These are phyloP conservation scores for Tenualosa ilisha DNA, from an alignment of 2,797 vertebrate species.

Conservation along the genomic window DNA sequence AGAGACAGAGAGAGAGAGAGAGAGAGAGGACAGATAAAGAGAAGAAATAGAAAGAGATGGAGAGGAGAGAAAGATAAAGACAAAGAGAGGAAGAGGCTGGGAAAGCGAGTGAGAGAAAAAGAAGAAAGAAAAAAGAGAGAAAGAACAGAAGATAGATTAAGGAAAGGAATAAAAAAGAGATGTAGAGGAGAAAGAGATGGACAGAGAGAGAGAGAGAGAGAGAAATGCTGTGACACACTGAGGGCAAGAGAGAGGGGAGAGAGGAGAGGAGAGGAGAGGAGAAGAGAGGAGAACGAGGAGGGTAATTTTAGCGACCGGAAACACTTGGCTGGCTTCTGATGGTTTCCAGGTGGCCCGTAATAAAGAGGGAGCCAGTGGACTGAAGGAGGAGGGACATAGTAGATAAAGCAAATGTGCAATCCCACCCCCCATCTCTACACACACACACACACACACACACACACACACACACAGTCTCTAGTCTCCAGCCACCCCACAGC, in stretches of 20 bases:
- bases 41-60: background rate
- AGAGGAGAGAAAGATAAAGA: background rate
- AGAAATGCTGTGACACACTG: background rate
- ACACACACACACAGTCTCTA: background rate
- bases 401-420: constrained; percentile 12
- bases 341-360: constrained; percentile 27
- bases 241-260: background rate
- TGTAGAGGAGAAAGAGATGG: constrained; percentile 17
- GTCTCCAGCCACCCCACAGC: background rate
- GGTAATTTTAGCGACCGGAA: constrained; percentile 42
- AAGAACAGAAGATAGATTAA: background rate
- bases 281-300: background rate
- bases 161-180: background rate
- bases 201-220: background rate
- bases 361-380: background rate
- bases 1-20: background rate
- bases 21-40: background rate
- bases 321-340: constrained; percentile 34
- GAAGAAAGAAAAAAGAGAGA: constrained; percentile 4
- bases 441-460: background rate
- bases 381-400: background rate
- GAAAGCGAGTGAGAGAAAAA: background rate
- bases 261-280: no score
- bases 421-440: background rate
- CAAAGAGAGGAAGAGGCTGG: background rate